Base-by-base conservation (phyloP, 2,113 vertebrate species). In the Scortum barcoo region DNA sequence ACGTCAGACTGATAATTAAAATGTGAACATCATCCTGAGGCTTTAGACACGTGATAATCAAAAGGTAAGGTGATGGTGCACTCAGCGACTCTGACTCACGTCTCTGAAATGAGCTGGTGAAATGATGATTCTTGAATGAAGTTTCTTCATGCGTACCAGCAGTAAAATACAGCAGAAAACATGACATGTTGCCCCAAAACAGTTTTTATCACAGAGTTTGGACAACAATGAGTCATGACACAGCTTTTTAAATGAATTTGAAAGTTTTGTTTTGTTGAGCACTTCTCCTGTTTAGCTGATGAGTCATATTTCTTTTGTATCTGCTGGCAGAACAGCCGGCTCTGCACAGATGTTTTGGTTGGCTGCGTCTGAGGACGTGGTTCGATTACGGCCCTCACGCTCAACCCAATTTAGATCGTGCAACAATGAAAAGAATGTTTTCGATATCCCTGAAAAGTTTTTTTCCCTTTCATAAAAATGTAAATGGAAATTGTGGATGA, bases 241-340 rank as follows among this genome's bases (percentile, higher is more conserved):
- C 4, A 8, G 3, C 10, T 5, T 68, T 46, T 44, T 22, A 4
- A 16, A 16, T 62, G 7, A 24, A 65, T 19, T 17, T 56, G 0
- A 48, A 71, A 48, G n/a, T 48, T 68, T 50, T 46, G 40, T 66
- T 71, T 76, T 70, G 50, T 71, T 70, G 50, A 66, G 26, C 6
- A 46, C 9, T 7, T 70, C 19, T 40, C 20, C 50, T 44, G 24
- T n/a, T 69, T 26, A 46, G 66, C 28, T 11, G 4, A 76, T 88
- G 82, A 83, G 9, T 85, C 82, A 69, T 14, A 3, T n/a, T 63
- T 28, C 13, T 46, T 66, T 24, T 42, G 40, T 40, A 30, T 67
- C 28, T 36, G 12, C 13, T 46, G 42, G 14, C 3, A 26, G 36
- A 24, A 17, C 28, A 48, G 22, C 33, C 2, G 24, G 17, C n/a